Base-by-base conservation (phyloP, 2,888 invertebrate genomes). In the Leptopilina syphax region DNA sequence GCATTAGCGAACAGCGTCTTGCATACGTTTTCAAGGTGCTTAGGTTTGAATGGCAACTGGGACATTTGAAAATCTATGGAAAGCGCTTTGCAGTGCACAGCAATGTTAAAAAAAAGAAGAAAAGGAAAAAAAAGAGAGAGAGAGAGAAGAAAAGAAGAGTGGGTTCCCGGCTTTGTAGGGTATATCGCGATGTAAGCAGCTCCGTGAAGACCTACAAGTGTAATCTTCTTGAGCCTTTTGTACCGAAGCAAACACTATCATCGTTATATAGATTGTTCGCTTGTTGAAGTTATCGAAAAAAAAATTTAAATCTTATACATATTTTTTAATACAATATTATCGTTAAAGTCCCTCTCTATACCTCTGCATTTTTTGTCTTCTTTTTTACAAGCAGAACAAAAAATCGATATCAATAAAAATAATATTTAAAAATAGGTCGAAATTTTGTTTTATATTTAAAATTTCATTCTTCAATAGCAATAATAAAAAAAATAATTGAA, bases 161-260 rank as follows among this genome's bases (percentile, higher is more conserved):
- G 63, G 66, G 41, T 65, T 63, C 44, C 5, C 65, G 68, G 67
- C 78, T 77, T 76, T 73, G 82, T 70, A 77, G 66, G 80, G 78
- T 78, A 73, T 77, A 77, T 80, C 79, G 76, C 77, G 81, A 79
- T 82, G 77, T 85, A 86, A 88, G 85, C 84, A 82, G 84, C 85
- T 86, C 82, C 77, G 78, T 68, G 86, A 87, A 87, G 86, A 85
- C 86, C 86, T 81, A 79, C 85, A 86, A 86, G 86, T 82, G 83
- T 87, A 87, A 87, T 86, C 86, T 86, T 81, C 77, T 77, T 78
- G 83, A 83, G 83, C 82, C 80, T 80, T 83, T 82, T 83, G 82
- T 80, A 78, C 79, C 80, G 84, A 76, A 81, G 80, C 78, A 83
- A 82, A 80, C 84, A 79, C 78, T 70, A 65, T 79, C 76, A 73